Conservation (phyloP, 2,888 invertebrate species). For the Melolontha melolontha region DNA sequence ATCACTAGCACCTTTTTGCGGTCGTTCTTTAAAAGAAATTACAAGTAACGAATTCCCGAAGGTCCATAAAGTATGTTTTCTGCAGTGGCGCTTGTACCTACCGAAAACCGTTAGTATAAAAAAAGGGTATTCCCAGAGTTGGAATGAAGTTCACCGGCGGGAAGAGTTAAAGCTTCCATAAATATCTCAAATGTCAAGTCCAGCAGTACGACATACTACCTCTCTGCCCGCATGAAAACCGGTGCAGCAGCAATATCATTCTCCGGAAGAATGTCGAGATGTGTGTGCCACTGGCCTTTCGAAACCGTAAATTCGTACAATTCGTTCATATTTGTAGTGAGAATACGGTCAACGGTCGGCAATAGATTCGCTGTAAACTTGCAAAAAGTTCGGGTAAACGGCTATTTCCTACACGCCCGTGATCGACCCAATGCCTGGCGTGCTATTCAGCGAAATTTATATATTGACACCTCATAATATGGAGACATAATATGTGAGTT, state of each 20-base stretch:
- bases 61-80: slow-evolving; percentile 17
- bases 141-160: slow-evolving; percentile 59
- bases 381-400: slow-evolving; percentile 25
- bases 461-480: no score
- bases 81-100: not conserved
- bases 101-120: not conserved
- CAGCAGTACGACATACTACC: slow-evolving; percentile 56
- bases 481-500: no score
- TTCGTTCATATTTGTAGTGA: slow-evolving; percentile 35
- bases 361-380: slow-evolving; percentile 9
- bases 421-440: no score
- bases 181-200: slow-evolving; percentile 61
- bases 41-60: slow-evolving; percentile 15
- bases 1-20: slow-evolving; percentile 15
- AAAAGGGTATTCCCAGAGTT: slow-evolving; percentile 54
- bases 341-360: slow-evolving; percentile 12
- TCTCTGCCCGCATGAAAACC: slow-evolving; percentile 39
- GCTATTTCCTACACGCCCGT: slow-evolving; percentile 15
- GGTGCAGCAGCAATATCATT: not conserved
- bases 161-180: slow-evolving; percentile 57
- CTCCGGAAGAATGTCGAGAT: slow-evolving; percentile 10
- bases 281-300: not conserved
- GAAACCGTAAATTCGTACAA: slow-evolving; percentile 30
- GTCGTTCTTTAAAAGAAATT: slow-evolving; percentile 19
- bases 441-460: no score